Percentiles rank a stretch among this genome's conserved stretches.
phyloP scores from a whole-genome alignment of 2,113 vertebrate species.

The Myocastor coypus region DNA sequence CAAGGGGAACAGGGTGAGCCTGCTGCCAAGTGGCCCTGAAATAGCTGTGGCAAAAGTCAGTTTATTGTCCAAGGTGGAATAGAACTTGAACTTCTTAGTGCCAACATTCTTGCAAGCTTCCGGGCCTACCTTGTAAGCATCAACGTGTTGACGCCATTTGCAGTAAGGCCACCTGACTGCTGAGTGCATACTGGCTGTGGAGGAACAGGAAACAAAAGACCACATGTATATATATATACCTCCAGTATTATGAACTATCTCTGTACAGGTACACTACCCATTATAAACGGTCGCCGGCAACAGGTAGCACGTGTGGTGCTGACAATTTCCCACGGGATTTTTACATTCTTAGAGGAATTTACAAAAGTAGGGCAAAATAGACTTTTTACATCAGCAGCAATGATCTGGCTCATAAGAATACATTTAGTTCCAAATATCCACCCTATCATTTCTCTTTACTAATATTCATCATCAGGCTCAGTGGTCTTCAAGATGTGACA shows the following conservation, averaged over 20 bases:
- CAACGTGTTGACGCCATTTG: background rate
- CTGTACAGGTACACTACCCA: background rate
- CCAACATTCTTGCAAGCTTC: slow-evolving; percentile 65
- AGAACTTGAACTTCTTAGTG: slow-evolving; percentile 50
- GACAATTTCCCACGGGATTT: background rate
- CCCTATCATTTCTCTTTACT: background rate
- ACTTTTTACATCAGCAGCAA: background rate
- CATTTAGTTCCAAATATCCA: background rate
- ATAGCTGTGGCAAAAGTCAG: slow-evolving; percentile 72
- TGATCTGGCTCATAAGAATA: background rate
- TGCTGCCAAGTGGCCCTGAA: slow-evolving; percentile 79
- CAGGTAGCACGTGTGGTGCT: background rate
- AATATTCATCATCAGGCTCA: background rate
- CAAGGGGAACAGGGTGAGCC: slow-evolving; percentile 64
- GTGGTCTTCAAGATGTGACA: background rate
- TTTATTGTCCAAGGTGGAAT: slow-evolving; percentile 32
- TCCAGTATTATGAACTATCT: background rate
- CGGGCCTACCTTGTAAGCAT: slow-evolving; percentile 38
- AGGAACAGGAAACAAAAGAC: background rate
- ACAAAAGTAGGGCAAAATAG: background rate
- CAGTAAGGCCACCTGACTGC: background rate
- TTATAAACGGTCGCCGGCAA: background rate
- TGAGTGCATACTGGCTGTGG: background rate
- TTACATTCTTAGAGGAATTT: background rate
- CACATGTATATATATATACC: background rate